These are phyloP conservation scores for Drosophila rhopaloa DNA, from an alignment of 1,140 invertebrate species.

Conservation along the genomic window DNA sequence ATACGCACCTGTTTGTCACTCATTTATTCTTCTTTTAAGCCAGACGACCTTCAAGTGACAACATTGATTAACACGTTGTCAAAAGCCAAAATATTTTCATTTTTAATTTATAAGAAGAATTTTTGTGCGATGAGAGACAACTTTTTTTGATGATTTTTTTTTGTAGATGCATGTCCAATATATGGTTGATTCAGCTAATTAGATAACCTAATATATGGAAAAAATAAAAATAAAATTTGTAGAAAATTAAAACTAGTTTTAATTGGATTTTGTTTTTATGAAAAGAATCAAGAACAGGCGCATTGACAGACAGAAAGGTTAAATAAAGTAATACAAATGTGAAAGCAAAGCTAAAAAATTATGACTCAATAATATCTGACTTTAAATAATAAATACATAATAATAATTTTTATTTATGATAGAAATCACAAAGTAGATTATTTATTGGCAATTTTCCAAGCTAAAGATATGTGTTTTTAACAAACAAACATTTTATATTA, in stretches of 20 bases:
- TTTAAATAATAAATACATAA: no score
- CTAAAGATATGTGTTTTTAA: no score
- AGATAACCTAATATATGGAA: conserved; percentile 5
- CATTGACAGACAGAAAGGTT: not conserved
- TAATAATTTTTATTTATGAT: no score
- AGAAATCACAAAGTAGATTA: no score
- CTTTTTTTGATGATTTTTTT: no score
- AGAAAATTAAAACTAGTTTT: conserved; percentile 16
- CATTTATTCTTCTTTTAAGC: conserved; percentile 6
- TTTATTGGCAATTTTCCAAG: no score
- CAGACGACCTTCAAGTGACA: conserved; percentile 48
- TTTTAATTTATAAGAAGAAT: conserved; percentile 31
- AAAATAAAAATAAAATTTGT: conserved; percentile 1
- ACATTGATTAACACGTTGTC: conserved; percentile 54
- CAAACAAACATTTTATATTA: no score
- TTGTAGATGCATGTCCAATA: conserved; percentile 4
- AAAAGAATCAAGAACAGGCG: not conserved
- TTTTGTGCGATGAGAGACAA: conserved; percentile 3
- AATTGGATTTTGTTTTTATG: conserved; percentile 26
- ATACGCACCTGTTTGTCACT: conserved; percentile 17
- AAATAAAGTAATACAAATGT: not conserved
- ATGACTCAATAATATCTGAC: not conserved
- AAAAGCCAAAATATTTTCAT: conserved; percentile 33
- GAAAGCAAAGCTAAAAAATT: not conserved
- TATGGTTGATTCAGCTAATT: conserved; percentile 21